Evolutionary conservation across 1,140 invertebrate genomes (phyloP).

Genomic region (Cardiocondyla obscurior): DNA sequence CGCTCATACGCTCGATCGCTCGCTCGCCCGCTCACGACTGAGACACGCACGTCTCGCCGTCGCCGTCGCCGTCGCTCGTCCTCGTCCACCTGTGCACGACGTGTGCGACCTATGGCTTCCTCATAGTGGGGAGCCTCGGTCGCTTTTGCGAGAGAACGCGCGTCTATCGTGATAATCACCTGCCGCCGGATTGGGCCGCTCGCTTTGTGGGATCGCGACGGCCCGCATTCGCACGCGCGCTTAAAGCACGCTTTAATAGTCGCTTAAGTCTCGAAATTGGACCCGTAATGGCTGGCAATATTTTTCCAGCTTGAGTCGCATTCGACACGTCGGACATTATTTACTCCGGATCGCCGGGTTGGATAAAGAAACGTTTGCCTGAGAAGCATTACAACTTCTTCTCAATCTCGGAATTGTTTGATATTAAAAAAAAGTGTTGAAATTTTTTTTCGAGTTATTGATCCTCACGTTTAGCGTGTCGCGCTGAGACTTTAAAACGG

Average conservation of each 20-base stretch:
- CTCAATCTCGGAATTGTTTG: background rate
- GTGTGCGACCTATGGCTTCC: constrained; percentile 39
- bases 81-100: constrained; percentile 43
- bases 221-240: constrained; percentile 16
- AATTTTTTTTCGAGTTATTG: background rate
- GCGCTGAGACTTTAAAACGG: background rate
- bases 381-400: background rate
- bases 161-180: constrained; percentile 32
- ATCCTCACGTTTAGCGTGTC: background rate
- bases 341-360: background rate
- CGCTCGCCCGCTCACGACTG: constrained; percentile 42
- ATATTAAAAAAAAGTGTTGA: no score
- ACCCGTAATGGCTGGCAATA: background rate
- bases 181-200: background rate
- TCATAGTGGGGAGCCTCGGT: constrained; percentile 44
- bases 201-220: background rate
- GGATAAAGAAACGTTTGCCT: background rate
- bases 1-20: constrained; percentile 26
- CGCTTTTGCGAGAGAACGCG: constrained; percentile 31
- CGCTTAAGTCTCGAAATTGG: constrained; percentile 4
- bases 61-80: constrained; percentile 16
- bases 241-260: background rate
- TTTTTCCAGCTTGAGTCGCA: background rate
- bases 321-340: background rate
- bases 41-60: constrained; percentile 35